These are phyloP conservation scores for Perizoma flavofasciatum DNA, from an alignment of 2,888 invertebrate species.

Conservation along the genomic window DNA sequence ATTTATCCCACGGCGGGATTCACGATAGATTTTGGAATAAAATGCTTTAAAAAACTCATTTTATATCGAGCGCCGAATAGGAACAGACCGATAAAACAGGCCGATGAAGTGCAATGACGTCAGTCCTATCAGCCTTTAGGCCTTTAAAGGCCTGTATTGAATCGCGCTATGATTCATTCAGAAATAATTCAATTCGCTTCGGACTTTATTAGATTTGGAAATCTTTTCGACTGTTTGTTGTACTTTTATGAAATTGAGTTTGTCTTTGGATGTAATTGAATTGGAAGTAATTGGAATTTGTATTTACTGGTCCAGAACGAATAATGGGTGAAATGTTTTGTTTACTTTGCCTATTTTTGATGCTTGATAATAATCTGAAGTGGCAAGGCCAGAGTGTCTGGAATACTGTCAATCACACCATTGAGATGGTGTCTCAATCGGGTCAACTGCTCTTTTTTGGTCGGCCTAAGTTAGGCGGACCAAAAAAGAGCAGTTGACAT, in stretches of 20 bases:
- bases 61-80: not conserved
- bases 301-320: conserved; percentile 14
- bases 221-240: conserved; percentile 19
- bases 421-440: too few relatives aligned
- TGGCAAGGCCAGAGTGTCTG: too few relatives aligned
- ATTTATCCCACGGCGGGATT: too few relatives aligned
- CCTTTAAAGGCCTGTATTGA: conserved; percentile 15
- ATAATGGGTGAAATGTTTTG: conserved; percentile 10
- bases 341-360: not conserved
- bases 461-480: too few relatives aligned
- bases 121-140: conserved; percentile 6
- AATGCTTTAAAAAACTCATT: too few relatives aligned
- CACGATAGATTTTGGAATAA: too few relatives aligned
- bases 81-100: not conserved
- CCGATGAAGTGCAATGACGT: not conserved
- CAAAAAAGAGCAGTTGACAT: too few relatives aligned
- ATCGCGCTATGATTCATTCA: conserved; percentile 16
- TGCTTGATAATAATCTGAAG: too few relatives aligned
- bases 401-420: too few relatives aligned
- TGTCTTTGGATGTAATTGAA: not conserved
- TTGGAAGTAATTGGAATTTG: conserved; percentile 4
- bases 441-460: too few relatives aligned
- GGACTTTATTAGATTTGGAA: conserved; percentile 22
- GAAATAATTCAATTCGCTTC: conserved; percentile 18
- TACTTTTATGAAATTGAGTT: conserved; percentile 13